These are phyloP conservation scores for Todus mexicanus DNA, from an alignment of 2,797 vertebrate species.

Conservation along the genomic window DNA sequence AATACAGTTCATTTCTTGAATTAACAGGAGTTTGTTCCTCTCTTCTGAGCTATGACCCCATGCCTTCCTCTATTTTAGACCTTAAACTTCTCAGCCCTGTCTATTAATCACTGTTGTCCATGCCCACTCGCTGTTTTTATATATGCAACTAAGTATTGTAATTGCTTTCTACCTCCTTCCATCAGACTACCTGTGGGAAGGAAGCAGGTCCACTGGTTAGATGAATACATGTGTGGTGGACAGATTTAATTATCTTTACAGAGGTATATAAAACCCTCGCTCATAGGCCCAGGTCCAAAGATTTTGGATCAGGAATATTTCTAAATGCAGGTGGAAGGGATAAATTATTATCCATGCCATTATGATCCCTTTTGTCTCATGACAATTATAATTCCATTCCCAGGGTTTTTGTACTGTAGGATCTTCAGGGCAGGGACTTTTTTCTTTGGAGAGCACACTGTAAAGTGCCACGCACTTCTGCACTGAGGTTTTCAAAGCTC, in stretches of 20 bases:
- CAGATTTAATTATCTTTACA: slow-evolving; percentile 45
- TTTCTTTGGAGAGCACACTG: slow-evolving; percentile 19
- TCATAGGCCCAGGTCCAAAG: not conserved
- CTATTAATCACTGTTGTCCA: slow-evolving; percentile 50
- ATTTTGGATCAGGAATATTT: not conserved
- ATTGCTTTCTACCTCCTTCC: slow-evolving; percentile 30
- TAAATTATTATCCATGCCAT: not conserved
- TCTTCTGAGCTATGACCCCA: slow-evolving; percentile 14
- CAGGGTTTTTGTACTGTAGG: not conserved
- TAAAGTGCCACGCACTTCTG: slow-evolving; percentile 40
- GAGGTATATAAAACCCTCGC: not conserved
- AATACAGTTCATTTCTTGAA: slow-evolving; percentile 56
- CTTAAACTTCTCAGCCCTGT: slow-evolving; percentile 25
- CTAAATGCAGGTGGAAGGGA: not conserved
- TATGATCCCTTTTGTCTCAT: not conserved
- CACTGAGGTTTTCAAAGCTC: slow-evolving; percentile 58
- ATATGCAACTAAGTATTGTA: not conserved
- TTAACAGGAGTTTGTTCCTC: slow-evolving; percentile 49
- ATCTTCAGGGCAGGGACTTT: slow-evolving; percentile 19
- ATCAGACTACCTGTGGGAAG: not conserved
- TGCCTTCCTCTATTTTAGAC: slow-evolving; percentile 33
- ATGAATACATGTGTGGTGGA: not conserved
- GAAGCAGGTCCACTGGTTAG: slow-evolving; percentile 23
- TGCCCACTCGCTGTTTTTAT: slow-evolving; percentile 53
- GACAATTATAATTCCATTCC: not conserved